These are phyloP conservation scores for Heterodera carotae DNA, from an alignment of 1,140 invertebrate species.

Conservation along the genomic window DNA sequence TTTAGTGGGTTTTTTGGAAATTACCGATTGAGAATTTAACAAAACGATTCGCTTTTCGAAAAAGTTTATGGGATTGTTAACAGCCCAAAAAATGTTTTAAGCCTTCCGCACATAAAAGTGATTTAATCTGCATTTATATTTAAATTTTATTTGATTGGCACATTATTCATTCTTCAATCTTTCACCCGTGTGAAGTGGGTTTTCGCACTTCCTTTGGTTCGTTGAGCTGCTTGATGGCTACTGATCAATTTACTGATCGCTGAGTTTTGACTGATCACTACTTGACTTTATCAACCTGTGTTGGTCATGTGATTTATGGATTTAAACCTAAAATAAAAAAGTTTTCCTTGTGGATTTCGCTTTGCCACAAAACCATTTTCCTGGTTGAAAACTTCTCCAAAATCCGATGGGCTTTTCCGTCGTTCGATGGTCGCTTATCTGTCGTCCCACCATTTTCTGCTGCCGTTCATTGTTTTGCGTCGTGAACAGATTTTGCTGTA, in stretches of 20 bases:
- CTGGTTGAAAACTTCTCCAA: slow-evolving; percentile 44
- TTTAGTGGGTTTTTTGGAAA: no score
- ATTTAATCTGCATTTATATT: no score
- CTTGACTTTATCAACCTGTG: slow-evolving; percentile 32
- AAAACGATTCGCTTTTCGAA: no score
- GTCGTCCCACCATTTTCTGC: not conserved
- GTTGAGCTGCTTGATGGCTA: not conserved
- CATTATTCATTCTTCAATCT: not conserved
- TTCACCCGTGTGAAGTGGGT: not conserved
- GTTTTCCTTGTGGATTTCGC: not conserved
- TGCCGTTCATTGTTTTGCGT: slow-evolving; percentile 1
- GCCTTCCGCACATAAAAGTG: no score
- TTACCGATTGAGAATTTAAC: no score
- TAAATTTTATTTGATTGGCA: no score
- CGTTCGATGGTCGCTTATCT: not conserved
- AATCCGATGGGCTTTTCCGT: not conserved
- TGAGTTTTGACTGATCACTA: no score
- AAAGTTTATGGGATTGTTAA: no score
- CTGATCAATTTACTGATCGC: slow-evolving; percentile 3
- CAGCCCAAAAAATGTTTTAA: no score
- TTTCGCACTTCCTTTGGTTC: not conserved
- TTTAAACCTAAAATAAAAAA: slow-evolving; percentile 30
- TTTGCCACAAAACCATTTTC: slow-evolving; percentile 13
- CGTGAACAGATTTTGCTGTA: not conserved
- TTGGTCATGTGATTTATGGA: slow-evolving; percentile 38